Evolutionary conservation across 2,113 vertebrate genomes (phyloP).

Genomic region (Salvelinus alpinus): DNA sequence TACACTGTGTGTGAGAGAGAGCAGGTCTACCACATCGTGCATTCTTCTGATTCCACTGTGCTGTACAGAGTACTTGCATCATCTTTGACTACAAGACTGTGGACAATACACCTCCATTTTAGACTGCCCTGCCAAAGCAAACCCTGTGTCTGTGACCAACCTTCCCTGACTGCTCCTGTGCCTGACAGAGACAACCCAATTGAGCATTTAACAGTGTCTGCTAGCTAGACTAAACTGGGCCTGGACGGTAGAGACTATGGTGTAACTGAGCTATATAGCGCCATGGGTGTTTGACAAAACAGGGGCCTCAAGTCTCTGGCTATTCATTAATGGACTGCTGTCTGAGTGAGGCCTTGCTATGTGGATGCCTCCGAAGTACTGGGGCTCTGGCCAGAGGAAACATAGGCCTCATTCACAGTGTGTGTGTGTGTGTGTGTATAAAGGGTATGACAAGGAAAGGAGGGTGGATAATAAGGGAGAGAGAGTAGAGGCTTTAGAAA

Average conservation of each 20-base stretch:
- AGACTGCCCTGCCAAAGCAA: neutral
- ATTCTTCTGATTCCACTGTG: slow-evolving; percentile 43
- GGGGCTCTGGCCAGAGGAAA: slow-evolving; percentile 11
- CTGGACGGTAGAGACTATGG: neutral
- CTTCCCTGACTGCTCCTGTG: neutral
- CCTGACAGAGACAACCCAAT: neutral
- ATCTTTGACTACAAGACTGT: neutral
- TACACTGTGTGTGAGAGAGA: neutral
- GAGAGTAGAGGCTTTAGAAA: slow-evolving; percentile 1
- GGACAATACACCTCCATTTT: neutral
- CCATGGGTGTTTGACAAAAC: neutral
- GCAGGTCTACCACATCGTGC: slow-evolving; percentile 41
- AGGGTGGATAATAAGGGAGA: too few relatives aligned
- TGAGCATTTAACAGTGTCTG: neutral
- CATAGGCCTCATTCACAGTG: slow-evolving; percentile 4
- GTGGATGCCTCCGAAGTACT: neutral
- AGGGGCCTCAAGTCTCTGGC: neutral
- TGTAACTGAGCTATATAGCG: slow-evolving; percentile 8
- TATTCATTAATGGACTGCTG: slow-evolving; percentile 25
- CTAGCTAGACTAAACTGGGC: neutral
- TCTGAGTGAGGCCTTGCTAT: neutral
- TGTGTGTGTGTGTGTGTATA: neutral
- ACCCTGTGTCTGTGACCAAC: neutral
- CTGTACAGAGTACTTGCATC: neutral
- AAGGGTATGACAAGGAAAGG: neutral